A percentile compares a stretch with the other conserved stretches of the same genome.
Conservation (phyloP, 2,888 invertebrate genomes). For the Cephus pulcher region DNA sequence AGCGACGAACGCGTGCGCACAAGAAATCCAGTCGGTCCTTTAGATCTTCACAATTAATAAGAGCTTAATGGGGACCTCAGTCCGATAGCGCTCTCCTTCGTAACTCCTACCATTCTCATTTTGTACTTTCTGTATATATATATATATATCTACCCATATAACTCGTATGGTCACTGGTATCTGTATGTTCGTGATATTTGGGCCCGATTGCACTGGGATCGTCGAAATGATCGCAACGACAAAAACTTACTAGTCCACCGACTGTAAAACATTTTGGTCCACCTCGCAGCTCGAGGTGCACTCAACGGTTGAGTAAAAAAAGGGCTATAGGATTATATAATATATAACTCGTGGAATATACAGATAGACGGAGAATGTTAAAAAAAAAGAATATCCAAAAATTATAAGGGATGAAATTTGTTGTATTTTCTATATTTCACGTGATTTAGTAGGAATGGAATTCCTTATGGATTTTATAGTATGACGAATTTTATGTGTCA, state of each 20-base stretch:
- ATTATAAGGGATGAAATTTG: not conserved
- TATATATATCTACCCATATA: no score
- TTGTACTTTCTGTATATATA: no score
- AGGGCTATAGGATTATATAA: constrained; percentile 22
- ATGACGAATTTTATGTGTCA: no score
- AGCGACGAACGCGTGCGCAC: constrained; percentile 32
- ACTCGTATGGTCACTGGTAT: no score
- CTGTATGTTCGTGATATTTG: no score
- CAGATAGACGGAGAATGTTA: not conserved
- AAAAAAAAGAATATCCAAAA: not conserved
- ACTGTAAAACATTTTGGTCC: constrained; percentile 50
- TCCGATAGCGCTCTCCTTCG: constrained; percentile 48
- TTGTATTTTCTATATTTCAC: no score
- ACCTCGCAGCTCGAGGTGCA: constrained; percentile 45
- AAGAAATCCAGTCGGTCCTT: constrained; percentile 62
- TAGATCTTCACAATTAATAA: constrained; percentile 65
- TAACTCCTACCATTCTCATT: not conserved
- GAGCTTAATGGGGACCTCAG: constrained; percentile 62
- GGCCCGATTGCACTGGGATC: not conserved
- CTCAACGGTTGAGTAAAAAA: constrained; percentile 51
- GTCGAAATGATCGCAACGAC: constrained; percentile 2
- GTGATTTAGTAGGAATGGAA: no score
- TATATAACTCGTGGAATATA: not conserved
- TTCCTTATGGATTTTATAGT: no score
- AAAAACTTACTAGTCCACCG: not conserved